Evolutionary conservation across 2,797 vertebrate species (phyloP), one percentile per base, ranked within the genome.

Genomic region (Poeciliopsis presidionis): DNA sequence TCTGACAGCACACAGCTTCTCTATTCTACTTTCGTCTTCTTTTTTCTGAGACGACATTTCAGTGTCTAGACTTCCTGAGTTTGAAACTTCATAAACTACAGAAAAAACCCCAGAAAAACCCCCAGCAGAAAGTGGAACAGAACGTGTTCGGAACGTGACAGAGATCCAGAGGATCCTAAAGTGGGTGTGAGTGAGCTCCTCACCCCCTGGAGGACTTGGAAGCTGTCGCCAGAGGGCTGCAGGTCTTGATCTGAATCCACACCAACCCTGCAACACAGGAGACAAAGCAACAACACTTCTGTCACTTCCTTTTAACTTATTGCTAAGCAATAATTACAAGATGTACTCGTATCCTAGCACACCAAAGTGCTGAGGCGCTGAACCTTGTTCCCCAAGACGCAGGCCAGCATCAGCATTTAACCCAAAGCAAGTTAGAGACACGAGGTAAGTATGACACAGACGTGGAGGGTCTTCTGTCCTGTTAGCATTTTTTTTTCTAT

Each of bases 161-260:
- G 12, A 2, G 20, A 25, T 73, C 76, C 3, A 55, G 51, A 53
- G 2, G 63, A 11, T 14, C 22, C 13, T 28, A 18, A 65, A 63
- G 14, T 57, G 22, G 12, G 45, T 59, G 39, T 53, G 43, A 82
- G 67, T 36, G 45, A 45, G 59, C 41, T 89, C 93, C 97, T 98
- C 95, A 99, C 98, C 93, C 96, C 97, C 92, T 99, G 98, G 81
- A 99, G 95, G 88, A 99, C 98, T 95, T 98, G 97, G 94, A 99
- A 99, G 94, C 95, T 99, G 94, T 98, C 98, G 13, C 96, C 96
- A 91, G 94, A 96, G 30, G 94, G 94, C 85, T 97, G 96, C 74
- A 94, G 96, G 92, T 99, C 98, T 87, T 99, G 96, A 93, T 99
- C 98, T 73, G 97, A 96, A 86, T 99, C 98, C 89, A 99, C 97